Base-by-base conservation (phyloP, 2,797 vertebrate genomes). In the Leptoclinus maculatus region DNA sequence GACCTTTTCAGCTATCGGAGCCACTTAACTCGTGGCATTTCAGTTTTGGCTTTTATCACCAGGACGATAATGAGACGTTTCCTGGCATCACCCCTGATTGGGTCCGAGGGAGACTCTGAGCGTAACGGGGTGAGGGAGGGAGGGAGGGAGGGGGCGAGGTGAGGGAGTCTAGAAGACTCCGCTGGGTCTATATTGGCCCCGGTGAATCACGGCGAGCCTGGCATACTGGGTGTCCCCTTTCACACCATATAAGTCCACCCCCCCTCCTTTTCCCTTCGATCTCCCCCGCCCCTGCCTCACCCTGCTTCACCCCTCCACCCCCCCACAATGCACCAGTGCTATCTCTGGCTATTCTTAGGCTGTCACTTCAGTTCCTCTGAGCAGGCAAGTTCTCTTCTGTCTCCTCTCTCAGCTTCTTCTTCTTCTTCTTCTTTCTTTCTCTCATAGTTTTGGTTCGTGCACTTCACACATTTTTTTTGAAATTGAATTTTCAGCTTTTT, bases 331-430 rank as follows among this genome's bases (percentile, higher is more conserved):
- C 94, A 95, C 90, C 95, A 93, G 94, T 92, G 93, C 96, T 96
- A 96, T 97, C 96, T 93, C 94, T 93, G 95, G 93, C 97, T 99
- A 99, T 99, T 99, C 97, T 98, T 98, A 97, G 98, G 95, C 83
- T 96, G 95, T 91, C 95, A 95, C 94, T 96, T 94, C 94, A 92
- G 95, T 94, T 93, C 76, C 4, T 88, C 75, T 27, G 85, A 96
- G 84, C 95, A 98, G 97, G 96, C 96, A 95, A 95, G 95, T 93
- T 93, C 84, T 90, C 90, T 69, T 71, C 83, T 76, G 85, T 87
- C 83, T 58, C 23, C 75, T 71, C 68, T 76, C 64, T 76, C 62
- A n/a, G 47, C 47, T 76, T 64, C 65, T 88, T 85, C 57, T 69
- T 86, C 47, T 76, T 64, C 65, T 88, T 85, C 57, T 69, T 86